Conservation (phyloP, 2,113 vertebrate genomes). For the Anthoscopus minutus region DNA sequence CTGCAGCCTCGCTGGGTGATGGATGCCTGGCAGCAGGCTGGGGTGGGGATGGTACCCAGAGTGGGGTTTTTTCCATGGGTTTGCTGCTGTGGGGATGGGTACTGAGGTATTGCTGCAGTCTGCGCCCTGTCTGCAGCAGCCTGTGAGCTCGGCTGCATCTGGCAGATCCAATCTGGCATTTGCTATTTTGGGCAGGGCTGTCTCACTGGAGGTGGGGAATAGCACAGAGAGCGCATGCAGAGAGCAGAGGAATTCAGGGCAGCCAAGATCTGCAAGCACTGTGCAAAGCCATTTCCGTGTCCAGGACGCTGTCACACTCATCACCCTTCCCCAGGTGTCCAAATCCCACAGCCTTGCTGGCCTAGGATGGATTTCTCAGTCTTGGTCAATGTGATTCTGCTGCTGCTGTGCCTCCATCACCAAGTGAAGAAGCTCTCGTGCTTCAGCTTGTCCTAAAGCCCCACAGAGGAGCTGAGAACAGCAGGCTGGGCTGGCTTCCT, state of each 20-base stretch:
- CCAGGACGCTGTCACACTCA: fast-evolving
- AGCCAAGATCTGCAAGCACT: background rate
- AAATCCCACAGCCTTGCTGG: fast-evolving
- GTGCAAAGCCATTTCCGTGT: background rate
- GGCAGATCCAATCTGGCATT: background rate
- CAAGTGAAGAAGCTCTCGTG: background rate
- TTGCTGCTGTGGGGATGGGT: background rate
- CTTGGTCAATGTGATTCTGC: fast-evolving
- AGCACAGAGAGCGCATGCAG: background rate
- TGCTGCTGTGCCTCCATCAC: background rate
- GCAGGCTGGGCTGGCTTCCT: background rate
- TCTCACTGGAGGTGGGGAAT: background rate
- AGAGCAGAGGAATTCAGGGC: background rate
- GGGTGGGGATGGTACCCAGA: background rate
- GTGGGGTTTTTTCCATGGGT: background rate
- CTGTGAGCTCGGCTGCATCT: background rate
- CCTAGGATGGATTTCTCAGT: background rate
- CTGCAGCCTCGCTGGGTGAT: fast-evolving
- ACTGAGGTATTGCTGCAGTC: background rate
- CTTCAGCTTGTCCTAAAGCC: background rate
- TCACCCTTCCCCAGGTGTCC: background rate
- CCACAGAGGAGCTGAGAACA: fast-evolving
- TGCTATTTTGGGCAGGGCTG: background rate
- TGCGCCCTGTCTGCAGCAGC: background rate
- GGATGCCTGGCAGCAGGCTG: fast-evolving